Evolutionary conservation across 2,797 vertebrate species (phyloP).

Genomic region (Thalassophryne amazonica): DNA sequence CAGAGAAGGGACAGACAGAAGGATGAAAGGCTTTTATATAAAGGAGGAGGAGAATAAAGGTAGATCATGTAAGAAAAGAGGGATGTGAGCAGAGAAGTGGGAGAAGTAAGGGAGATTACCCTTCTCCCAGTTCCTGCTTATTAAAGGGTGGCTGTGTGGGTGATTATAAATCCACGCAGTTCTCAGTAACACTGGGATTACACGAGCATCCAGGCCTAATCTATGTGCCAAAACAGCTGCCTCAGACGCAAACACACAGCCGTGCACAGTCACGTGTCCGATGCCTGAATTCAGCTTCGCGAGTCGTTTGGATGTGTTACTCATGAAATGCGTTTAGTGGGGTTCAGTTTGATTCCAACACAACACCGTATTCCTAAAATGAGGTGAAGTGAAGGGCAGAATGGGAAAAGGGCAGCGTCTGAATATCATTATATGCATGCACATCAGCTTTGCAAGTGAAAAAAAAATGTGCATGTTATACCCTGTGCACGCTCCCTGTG

Average conservation of each 20-base stretch:
- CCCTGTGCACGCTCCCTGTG: not conserved
- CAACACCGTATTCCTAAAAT: conserved; percentile 6
- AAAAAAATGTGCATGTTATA: conserved; percentile 12
- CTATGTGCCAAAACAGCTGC: conserved; percentile 69
- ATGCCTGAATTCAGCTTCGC: no score
- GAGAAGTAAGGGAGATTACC: conserved; percentile 60
- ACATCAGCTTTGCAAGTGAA: no score
- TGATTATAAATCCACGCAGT: conserved; percentile 68
- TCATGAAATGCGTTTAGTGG: conserved; percentile 3
- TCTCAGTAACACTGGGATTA: conserved; percentile 75
- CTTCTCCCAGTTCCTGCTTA: conserved; percentile 48
- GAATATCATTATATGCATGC: conserved; percentile 19
- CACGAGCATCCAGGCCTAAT: conserved; percentile 63
- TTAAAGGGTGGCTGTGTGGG: conserved; percentile 62
- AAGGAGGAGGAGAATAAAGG: conserved; percentile 34
- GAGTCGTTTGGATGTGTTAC: no score
- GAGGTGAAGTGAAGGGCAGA: not conserved
- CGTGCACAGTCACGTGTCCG: not conserved
- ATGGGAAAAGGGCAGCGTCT: conserved; percentile 5
- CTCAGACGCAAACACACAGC: conserved; percentile 5
- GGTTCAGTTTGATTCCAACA: no score
- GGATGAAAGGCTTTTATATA: conserved; percentile 52
- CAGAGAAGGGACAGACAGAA: conserved; percentile 26
- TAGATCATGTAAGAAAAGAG: conserved; percentile 32
- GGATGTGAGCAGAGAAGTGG: conserved; percentile 36